Conservation (phyloP, 2,797 vertebrate species). For the Lithobates pipiens region DNA sequence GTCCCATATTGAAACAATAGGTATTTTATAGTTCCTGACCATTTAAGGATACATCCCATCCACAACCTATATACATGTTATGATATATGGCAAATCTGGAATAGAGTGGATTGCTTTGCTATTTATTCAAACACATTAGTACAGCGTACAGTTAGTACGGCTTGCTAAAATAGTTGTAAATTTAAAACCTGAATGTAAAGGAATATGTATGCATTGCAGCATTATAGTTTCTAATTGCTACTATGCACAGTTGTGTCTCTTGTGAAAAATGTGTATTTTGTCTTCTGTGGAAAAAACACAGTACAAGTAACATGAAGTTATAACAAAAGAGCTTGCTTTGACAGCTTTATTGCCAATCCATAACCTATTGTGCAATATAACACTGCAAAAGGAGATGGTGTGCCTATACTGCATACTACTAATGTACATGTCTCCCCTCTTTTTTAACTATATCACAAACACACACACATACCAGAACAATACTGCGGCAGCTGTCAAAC, state of each 20-base stretch:
- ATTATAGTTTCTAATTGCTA: background rate
- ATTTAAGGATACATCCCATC: background rate
- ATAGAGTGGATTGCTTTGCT: background rate
- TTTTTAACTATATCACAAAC: conserved; percentile 22
- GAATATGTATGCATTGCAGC: background rate
- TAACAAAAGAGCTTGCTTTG: conserved; percentile 33
- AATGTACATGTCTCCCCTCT: conserved; percentile 22
- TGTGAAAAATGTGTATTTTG: background rate
- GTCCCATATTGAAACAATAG: background rate
- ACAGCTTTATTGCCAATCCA: conserved; percentile 19
- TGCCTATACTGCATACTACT: conserved; percentile 35
- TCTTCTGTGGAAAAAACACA: background rate
- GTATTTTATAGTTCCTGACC: no score
- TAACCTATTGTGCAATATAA: conserved; percentile 38
- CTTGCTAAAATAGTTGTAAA: no score
- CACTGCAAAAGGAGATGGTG: conserved; percentile 26
- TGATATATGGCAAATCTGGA: background rate
- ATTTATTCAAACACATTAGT: no score
- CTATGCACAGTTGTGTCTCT: background rate
- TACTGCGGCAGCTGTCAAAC: background rate
- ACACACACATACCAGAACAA: background rate
- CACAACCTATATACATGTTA: background rate
- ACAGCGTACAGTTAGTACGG: no score
- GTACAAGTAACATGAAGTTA: conserved; percentile 9
- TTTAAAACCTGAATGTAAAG: no score